Conservation (phyloP, 2,113 vertebrate genomes). For the Setophaga petechia region DNA sequence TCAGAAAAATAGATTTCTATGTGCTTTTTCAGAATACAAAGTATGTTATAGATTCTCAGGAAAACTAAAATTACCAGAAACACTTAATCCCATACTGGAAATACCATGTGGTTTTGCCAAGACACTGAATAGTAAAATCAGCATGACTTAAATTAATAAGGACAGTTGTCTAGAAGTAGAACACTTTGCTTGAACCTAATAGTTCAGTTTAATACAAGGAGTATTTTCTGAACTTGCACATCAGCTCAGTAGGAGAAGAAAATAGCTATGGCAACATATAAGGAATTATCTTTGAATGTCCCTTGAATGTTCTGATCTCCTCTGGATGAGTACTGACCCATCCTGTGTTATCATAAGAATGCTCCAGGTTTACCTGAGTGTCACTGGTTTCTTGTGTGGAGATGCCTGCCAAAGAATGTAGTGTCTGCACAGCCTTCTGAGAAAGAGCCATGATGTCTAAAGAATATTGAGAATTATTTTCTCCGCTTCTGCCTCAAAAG, state of each 20-base stretch:
- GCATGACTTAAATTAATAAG: background rate
- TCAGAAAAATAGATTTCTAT: background rate
- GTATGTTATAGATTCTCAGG: background rate
- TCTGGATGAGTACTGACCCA: background rate
- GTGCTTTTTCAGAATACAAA: background rate
- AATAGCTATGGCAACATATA: background rate
- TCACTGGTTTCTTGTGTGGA: background rate
- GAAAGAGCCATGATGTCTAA: background rate
- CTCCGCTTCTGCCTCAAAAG: background rate
- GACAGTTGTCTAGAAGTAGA: background rate
- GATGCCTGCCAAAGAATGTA: background rate
- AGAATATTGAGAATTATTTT: background rate
- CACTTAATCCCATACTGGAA: background rate
- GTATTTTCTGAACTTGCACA: background rate
- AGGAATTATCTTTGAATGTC: background rate
- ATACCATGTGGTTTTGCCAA: background rate
- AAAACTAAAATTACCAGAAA: background rate
- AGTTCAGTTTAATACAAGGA: background rate
- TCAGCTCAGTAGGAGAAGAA: background rate
- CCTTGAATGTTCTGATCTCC: background rate
- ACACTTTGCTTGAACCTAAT: background rate
- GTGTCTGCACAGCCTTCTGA: background rate
- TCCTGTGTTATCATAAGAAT: background rate
- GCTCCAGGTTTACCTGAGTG: background rate
- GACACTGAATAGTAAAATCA: background rate